phyloP scores from a whole-genome alignment of 2,888 invertebrate species.

The Dioctria linearis region DNA sequence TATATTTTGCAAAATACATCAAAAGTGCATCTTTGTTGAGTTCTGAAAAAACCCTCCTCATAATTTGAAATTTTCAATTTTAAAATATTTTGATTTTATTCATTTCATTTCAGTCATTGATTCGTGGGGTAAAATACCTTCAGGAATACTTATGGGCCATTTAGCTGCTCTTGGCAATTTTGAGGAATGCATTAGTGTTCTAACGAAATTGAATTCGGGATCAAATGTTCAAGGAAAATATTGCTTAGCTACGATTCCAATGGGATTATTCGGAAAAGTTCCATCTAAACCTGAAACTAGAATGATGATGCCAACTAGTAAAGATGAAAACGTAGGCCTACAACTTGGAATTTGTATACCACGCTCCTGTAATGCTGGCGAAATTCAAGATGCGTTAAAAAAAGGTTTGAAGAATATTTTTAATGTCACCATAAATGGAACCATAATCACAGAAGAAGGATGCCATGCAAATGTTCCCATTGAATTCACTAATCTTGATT shows the following conservation, averaged over 20 bases:
- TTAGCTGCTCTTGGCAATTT: slow-evolving; percentile 64
- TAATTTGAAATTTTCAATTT: too few species aligned
- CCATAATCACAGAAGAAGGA: neutral
- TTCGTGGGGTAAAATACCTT: slow-evolving; percentile 66
- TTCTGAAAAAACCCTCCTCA: too few species aligned
- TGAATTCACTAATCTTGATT: slow-evolving; percentile 60
- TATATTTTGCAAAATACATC: too few species aligned
- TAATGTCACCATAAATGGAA: neutral
- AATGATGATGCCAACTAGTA: neutral
- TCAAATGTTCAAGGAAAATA: slow-evolving; percentile 63
- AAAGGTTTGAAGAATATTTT: neutral
- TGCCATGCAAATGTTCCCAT: slow-evolving; percentile 1
- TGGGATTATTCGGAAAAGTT: neutral
- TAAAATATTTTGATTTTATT: too few species aligned
- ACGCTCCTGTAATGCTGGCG: slow-evolving; percentile 15
- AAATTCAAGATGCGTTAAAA: neutral
- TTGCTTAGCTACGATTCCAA: slow-evolving; percentile 60
- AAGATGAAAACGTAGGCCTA: neutral
- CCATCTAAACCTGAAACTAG: neutral
- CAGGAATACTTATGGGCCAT: slow-evolving; percentile 65
- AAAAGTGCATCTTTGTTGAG: too few species aligned
- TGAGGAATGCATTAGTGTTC: slow-evolving; percentile 65
- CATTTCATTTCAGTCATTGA: slow-evolving; percentile 64
- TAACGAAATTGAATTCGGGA: slow-evolving; percentile 6
- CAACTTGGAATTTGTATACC: slow-evolving; percentile 49